phyloP scores from a whole-genome alignment of 2,888 invertebrate species.

The Panorpa germanica region DNA sequence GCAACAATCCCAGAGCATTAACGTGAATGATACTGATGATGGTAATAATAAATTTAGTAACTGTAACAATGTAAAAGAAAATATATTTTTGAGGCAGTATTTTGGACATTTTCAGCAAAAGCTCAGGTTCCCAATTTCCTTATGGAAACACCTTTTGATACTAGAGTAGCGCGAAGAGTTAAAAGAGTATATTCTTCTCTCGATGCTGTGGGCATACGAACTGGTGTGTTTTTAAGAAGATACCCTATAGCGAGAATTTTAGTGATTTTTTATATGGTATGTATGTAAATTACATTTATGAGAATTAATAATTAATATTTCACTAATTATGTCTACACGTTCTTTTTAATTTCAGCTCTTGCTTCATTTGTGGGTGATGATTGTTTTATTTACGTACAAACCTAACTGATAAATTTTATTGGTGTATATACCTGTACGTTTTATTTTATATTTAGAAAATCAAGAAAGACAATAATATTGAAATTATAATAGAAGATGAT shows the following conservation, averaged over 20 bases:
- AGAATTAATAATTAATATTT: background rate
- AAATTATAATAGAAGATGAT: no score
- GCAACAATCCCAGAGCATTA: slow-evolving; percentile 30
- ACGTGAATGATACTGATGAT: slow-evolving; percentile 47
- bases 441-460: no score
- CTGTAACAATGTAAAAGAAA: no score
- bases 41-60: slow-evolving; percentile 23
- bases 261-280: slow-evolving; percentile 68
- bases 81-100: no score
- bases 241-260: slow-evolving; percentile 69
- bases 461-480: no score
- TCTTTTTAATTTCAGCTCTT: slow-evolving; percentile 33
- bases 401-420: no score
- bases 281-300: slow-evolving; percentile 13
- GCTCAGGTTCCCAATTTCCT: slow-evolving; percentile 50
- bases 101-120: slow-evolving; percentile 26
- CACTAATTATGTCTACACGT: slow-evolving; percentile 2
- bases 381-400: slow-evolving; percentile 56
- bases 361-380: slow-evolving; percentile 66
- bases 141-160: slow-evolving; percentile 57
- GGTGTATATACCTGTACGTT: no score
- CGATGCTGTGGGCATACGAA: slow-evolving; percentile 56
- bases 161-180: slow-evolving; percentile 50
- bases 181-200: slow-evolving; percentile 59
- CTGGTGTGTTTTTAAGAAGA: slow-evolving; percentile 60